Percentiles rank a stretch among this genome's conserved stretches.
phyloP scores from a whole-genome alignment of 1,140 invertebrate genomes.

The Formica selysi region DNA sequence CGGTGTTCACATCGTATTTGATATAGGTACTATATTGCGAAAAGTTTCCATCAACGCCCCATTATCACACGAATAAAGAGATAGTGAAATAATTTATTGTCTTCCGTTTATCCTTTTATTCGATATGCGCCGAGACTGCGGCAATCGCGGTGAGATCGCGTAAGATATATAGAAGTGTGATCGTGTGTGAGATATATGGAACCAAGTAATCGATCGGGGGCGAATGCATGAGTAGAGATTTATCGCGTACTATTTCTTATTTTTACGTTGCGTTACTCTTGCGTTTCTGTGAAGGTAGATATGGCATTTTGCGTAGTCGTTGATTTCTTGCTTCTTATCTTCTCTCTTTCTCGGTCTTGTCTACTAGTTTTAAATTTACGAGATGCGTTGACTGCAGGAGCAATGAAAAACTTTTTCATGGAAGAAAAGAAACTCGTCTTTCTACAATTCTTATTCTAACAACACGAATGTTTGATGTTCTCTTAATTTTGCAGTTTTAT shows the following conservation, averaged over 20 bases:
- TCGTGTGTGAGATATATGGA: background rate
- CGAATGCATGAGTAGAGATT: constrained; percentile 26
- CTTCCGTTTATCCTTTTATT: constrained; percentile 67
- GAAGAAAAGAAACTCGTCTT: constrained; percentile 13
- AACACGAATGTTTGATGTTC: background rate
- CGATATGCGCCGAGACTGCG: constrained; percentile 18
- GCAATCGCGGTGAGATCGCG: constrained; percentile 37
- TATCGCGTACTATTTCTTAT: constrained; percentile 49
- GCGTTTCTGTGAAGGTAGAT: constrained; percentile 13
- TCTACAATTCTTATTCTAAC: constrained; percentile 5
- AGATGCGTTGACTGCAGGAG: constrained; percentile 25
- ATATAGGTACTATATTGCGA: background rate
- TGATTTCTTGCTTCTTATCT: constrained; percentile 49
- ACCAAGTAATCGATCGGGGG: constrained; percentile 6
- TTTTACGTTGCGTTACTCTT: constrained; percentile 17
- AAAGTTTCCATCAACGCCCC: background rate
- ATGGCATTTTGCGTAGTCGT: constrained; percentile 40
- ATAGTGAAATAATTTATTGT: constrained; percentile 62
- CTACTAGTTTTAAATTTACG: constrained; percentile 59
- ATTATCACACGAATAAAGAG: background rate
- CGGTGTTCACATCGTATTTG: background rate
- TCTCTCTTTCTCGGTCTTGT: constrained; percentile 24
- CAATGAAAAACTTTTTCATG: constrained; percentile 17
- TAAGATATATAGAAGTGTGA: background rate
- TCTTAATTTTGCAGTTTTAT: constrained; percentile 20